Percentiles rank a stretch among this genome's conserved stretches.
phyloP scores from a whole-genome alignment of 2,113 vertebrate species.

The Petrocephalus zakoni region DNA sequence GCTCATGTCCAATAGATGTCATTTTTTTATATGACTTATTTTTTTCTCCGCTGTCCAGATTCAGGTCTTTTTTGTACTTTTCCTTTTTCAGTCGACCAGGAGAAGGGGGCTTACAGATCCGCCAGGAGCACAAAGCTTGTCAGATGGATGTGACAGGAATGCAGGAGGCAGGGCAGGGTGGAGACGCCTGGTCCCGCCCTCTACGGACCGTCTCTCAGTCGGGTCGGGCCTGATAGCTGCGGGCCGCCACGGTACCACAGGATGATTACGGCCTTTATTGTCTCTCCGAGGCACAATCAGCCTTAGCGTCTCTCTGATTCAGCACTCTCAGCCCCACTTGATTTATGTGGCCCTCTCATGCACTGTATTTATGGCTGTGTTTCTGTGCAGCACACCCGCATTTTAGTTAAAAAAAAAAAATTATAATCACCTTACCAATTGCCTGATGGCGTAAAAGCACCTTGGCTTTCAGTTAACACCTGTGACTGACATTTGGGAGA shows the following conservation, averaged over 20 bases:
- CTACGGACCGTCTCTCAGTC: neutral
- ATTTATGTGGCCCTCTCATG: slow-evolving; percentile 14
- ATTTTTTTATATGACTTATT: neutral
- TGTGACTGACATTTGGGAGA: slow-evolving; percentile 40
- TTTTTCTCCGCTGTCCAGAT: neutral
- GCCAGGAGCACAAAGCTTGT: neutral
- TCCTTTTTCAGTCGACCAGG: neutral
- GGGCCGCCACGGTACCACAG: neutral
- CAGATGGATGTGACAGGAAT: neutral
- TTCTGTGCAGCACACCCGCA: neutral
- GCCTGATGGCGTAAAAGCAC: slow-evolving; percentile 30
- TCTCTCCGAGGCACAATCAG: slow-evolving; percentile 20
- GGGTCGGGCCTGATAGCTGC: neutral
- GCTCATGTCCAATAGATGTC: neutral
- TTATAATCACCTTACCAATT: slow-evolving; percentile 10
- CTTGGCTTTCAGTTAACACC: slow-evolving; percentile 40
- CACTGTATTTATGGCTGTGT: neutral
- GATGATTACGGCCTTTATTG: slow-evolving; percentile 27
- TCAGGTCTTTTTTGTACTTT: neutral
- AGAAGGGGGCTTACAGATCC: neutral
- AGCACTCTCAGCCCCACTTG: slow-evolving; percentile 19
- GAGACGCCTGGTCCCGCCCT: neutral
- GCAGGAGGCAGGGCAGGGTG: neutral
- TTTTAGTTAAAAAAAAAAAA: slow-evolving; percentile 13
- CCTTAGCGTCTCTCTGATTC: slow-evolving; percentile 23